phyloP scores from a whole-genome alignment of 2,888 invertebrate species.

The Meloe dianella region DNA sequence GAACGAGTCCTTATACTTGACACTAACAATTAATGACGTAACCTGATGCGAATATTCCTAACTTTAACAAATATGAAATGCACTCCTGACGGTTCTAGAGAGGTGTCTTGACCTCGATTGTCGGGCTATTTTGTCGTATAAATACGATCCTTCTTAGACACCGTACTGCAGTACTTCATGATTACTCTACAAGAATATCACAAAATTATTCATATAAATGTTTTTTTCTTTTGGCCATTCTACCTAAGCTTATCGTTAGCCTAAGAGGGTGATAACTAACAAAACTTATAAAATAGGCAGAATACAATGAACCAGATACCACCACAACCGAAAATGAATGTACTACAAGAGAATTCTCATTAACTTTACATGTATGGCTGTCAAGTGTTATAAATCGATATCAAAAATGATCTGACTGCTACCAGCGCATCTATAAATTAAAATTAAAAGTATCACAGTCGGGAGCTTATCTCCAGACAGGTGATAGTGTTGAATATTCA shows the following conservation, averaged over 20 bases:
- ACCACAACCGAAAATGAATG: conserved; percentile 19
- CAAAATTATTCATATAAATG: background rate
- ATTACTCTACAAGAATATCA: background rate
- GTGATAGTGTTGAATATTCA: conserved; percentile 34
- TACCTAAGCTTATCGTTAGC: background rate
- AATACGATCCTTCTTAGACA: background rate
- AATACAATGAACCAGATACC: conserved; percentile 2
- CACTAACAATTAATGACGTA: conserved; percentile 39
- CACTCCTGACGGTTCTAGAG: background rate
- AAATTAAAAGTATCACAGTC: conserved; percentile 34
- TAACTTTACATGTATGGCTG: conserved; percentile 30
- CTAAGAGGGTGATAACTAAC: conserved; percentile 19
- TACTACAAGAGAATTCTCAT: conserved; percentile 30
- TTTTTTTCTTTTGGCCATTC: background rate
- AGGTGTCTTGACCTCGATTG: conserved; percentile 25
- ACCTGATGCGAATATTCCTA: conserved; percentile 33
- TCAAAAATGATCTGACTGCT: conserved; percentile 35
- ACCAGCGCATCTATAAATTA: conserved; percentile 32
- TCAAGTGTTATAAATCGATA: conserved; percentile 30
- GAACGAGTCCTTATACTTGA: conserved; percentile 32
- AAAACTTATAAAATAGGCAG: conserved; percentile 14
- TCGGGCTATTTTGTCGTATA: background rate
- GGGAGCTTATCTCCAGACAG: conserved; percentile 34
- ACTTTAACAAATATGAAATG: conserved; percentile 17
- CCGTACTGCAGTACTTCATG: background rate